Conservation (phyloP, 2,888 invertebrate genomes). For the Chloromyia formosa region DNA sequence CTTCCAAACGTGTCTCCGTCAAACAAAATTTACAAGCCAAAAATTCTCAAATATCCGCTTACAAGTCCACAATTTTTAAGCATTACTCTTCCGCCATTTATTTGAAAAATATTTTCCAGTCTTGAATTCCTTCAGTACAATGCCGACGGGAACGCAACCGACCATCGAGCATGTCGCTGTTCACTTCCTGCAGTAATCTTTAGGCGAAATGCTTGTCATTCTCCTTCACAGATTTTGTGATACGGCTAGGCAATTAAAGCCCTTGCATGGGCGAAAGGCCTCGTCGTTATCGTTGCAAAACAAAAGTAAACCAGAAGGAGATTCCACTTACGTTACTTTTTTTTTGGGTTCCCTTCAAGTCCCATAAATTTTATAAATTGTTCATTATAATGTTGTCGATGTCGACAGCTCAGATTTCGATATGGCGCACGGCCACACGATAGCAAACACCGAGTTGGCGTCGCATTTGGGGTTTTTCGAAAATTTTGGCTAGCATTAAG, state of each 20-base stretch:
- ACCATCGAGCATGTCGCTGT: too few relatives aligned
- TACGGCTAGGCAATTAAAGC: conserved; percentile 20
- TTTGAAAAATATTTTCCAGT: conserved; percentile 14
- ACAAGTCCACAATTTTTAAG: background rate
- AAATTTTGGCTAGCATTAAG: background rate
- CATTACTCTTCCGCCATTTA: background rate
- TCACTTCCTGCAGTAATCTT: conserved; percentile 5
- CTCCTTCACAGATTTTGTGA: conserved; percentile 16
- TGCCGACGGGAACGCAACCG: background rate
- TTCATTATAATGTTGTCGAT: background rate
- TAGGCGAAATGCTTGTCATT: conserved; percentile 30
- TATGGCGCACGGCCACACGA: background rate
- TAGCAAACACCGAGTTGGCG: background rate
- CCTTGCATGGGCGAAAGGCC: background rate
- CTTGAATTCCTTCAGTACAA: background rate
- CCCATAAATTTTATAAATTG: conserved; percentile 31
- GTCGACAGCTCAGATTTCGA: conserved; percentile 2
- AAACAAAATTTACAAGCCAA: too few relatives aligned
- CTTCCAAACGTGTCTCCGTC: background rate
- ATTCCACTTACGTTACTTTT: too few relatives aligned
- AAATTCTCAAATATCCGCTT: background rate
- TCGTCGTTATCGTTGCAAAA: too few relatives aligned
- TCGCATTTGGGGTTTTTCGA: conserved; percentile 2
- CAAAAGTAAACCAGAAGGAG: too few relatives aligned
- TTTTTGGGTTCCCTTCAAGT: background rate